A percentile compares a stretch with the other conserved stretches of the same genome.
Conservation (phyloP, 1,140 invertebrate species). For the Drosophila sulfurigaster region DNA sequence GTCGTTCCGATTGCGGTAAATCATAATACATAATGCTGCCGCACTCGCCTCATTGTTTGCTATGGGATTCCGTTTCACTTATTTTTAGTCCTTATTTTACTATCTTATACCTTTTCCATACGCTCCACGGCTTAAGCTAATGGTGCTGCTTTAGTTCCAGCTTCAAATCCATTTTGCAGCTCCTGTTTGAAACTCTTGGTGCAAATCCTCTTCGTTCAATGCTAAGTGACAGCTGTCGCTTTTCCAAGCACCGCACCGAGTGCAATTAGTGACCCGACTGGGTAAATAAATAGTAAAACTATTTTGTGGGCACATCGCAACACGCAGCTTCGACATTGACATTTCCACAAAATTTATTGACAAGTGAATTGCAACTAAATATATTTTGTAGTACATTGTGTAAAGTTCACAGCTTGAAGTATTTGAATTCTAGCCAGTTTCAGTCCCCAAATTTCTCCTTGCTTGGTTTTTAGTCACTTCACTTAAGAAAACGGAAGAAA, state of each 20-base stretch:
- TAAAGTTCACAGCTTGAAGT: too few species aligned
- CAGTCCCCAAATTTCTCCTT: too few species aligned
- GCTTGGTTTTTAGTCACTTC: too few species aligned
- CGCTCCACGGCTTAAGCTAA: slow-evolving; percentile 9
- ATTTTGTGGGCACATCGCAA: background rate
- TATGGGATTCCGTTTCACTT: slow-evolving; percentile 47
- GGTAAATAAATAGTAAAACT: slow-evolving; percentile 8
- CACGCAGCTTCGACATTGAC: background rate
- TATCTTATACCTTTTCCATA: background rate
- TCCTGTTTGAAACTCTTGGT: background rate
- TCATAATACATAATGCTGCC: slow-evolving; percentile 60
- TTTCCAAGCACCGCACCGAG: background rate
- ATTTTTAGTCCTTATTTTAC: slow-evolving; percentile 11
- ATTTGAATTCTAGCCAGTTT: too few species aligned
- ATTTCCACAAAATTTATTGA: too few species aligned
- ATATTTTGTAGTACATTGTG: too few species aligned
- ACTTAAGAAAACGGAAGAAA: too few species aligned
- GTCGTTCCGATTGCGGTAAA: slow-evolving; percentile 56
- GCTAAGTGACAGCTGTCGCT: slow-evolving; percentile 7
- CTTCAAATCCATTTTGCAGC: background rate
- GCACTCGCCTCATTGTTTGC: slow-evolving; percentile 50
- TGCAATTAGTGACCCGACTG: slow-evolving; percentile 19
- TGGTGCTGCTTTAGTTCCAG: background rate
- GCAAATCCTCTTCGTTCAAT: slow-evolving; percentile 8
- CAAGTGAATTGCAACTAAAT: too few species aligned